phyloP scores from a whole-genome alignment of 2,113 vertebrate genomes.

The Ameiurus melas region DNA sequence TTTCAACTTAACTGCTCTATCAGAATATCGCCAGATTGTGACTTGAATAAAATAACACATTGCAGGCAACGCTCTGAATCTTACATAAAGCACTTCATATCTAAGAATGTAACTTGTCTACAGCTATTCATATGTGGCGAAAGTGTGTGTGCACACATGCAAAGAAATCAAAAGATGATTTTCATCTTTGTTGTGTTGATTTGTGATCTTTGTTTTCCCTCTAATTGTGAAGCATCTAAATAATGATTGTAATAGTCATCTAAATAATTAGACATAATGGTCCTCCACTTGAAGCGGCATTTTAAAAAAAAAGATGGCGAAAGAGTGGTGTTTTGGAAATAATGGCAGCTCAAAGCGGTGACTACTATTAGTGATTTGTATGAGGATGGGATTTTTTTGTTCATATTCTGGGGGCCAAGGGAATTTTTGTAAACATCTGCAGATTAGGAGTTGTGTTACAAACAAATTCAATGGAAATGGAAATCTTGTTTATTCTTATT shows the following conservation, averaged over 20 bases:
- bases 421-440: too few relatives aligned
- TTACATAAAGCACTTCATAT: background rate
- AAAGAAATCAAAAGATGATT: background rate
- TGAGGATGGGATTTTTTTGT: too few relatives aligned
- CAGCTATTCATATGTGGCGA: background rate
- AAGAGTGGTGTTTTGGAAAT: too few relatives aligned
- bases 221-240: background rate
- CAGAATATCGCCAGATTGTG: background rate
- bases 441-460: too few relatives aligned
- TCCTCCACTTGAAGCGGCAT: background rate
- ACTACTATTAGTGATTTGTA: too few relatives aligned
- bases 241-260: background rate
- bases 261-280: background rate
- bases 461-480: too few relatives aligned
- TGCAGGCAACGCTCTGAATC: background rate
- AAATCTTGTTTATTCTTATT: too few relatives aligned
- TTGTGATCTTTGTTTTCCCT: background rate
- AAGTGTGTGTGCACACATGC: background rate
- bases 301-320: background rate
- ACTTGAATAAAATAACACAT: background rate
- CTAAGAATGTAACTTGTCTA: background rate
- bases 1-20: constrained; percentile 31
- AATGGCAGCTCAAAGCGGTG: too few relatives aligned
- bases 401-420: too few relatives aligned
- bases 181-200: background rate